phyloP scores from a whole-genome alignment of 37 sponge, comb jelly and placozoan species.

The Beroe ovata region DNA sequence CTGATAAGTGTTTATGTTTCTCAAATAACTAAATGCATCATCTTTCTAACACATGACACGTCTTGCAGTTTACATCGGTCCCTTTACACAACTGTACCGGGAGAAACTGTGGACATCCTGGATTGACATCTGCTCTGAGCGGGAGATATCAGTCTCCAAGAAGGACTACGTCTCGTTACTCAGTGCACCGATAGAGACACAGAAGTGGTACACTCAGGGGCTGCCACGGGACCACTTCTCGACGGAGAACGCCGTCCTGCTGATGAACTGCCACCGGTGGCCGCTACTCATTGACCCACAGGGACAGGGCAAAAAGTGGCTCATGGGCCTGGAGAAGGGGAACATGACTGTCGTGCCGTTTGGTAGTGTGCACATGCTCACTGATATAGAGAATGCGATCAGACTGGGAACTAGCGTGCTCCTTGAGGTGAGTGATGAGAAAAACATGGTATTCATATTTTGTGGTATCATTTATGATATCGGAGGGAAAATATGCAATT shows the following conservation, averaged over 20 bases:
- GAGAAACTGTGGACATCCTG: conserved; percentile 70
- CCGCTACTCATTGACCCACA: conserved; percentile 78
- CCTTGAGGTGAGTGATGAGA: conserved; percentile 72
- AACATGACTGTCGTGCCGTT: conserved; percentile 54
- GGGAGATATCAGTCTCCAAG: conserved; percentile 62
- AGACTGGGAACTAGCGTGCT: conserved; percentile 69
- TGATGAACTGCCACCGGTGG: conserved; percentile 69
- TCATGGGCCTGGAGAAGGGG: conserved; percentile 47
- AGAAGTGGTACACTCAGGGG: conserved; percentile 74
- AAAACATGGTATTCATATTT: too few relatives aligned
- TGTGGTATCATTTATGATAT: neutral
- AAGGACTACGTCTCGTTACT: conserved; percentile 20
- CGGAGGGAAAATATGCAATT: too few relatives aligned
- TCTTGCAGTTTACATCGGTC: conserved; percentile 71
- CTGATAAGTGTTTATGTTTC: too few relatives aligned
- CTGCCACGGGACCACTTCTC: conserved; percentile 73
- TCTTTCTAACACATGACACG: neutral
- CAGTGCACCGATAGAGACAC: conserved; percentile 66
- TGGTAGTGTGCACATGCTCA: conserved; percentile 56
- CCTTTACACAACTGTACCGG: conserved; percentile 70
- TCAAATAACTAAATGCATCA: too few relatives aligned
- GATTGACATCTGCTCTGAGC: conserved; percentile 71
- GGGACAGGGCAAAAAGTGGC: conserved; percentile 72
- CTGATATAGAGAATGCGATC: conserved; percentile 69
- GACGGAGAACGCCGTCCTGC: conserved; percentile 70